Conservation (phyloP, 2,113 vertebrate genomes). For the Odocoileus hemionus region DNA sequence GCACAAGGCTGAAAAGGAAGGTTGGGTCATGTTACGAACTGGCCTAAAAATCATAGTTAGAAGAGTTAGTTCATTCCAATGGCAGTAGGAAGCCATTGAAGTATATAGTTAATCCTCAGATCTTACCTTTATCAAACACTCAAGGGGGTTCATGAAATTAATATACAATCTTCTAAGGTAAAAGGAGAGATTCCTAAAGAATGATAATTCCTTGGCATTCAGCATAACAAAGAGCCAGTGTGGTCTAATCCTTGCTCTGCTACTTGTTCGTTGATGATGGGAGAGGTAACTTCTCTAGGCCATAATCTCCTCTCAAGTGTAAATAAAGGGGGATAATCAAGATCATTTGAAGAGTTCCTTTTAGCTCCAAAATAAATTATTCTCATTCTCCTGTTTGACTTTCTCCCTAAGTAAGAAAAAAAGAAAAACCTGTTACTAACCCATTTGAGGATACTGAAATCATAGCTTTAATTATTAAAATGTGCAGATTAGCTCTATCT, state of each 20-base stretch:
- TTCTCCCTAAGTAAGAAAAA: background rate
- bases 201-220: background rate
- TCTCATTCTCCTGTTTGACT: background rate
- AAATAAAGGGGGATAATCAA: background rate
- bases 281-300: background rate
- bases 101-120: background rate
- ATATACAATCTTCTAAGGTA: background rate
- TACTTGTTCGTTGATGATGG: background rate
- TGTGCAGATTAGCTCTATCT: background rate
- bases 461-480: constrained; percentile 26
- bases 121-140: background rate
- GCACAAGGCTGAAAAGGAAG: background rate
- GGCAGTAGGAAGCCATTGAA: background rate
- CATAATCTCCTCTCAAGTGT: background rate
- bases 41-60: background rate
- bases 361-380: background rate
- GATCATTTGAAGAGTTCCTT: background rate
- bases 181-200: background rate
- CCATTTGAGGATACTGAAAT: background rate
- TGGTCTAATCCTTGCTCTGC: background rate
- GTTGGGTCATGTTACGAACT: background rate
- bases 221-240: background rate
- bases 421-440: background rate
- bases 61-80: background rate
- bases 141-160: background rate